Conservation (phyloP, 2,888 invertebrate genomes). For the Prionchulus punctatus region DNA sequence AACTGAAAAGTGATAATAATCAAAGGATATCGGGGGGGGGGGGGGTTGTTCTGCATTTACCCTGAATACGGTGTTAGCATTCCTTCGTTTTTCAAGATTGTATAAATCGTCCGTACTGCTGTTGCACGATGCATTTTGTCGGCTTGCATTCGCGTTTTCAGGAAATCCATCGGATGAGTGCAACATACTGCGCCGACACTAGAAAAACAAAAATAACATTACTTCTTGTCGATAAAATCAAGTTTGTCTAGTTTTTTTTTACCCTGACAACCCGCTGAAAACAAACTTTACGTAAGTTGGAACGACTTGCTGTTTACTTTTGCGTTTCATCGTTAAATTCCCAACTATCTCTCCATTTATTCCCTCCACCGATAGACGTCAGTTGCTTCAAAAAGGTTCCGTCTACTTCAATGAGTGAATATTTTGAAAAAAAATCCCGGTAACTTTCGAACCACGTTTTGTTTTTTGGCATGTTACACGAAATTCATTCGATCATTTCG, state of each 20-base stretch:
- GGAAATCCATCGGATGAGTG: not conserved
- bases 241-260: not conserved
- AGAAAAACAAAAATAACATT: not conserved
- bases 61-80: not conserved
- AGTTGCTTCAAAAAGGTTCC: too few relatives aligned
- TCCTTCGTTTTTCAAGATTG: not conserved
- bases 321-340: too few relatives aligned
- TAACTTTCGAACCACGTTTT: too few relatives aligned
- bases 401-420: too few relatives aligned
- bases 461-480: too few relatives aligned
- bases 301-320: too few relatives aligned
- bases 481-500: too few relatives aligned
- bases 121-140: not conserved
- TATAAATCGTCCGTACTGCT: not conserved
- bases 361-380: too few relatives aligned
- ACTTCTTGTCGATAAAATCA: not conserved
- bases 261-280: not conserved
- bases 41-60: not conserved
- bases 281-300: not conserved
- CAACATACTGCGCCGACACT: not conserved
- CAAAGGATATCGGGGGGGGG: too few relatives aligned
- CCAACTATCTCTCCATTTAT: too few relatives aligned
- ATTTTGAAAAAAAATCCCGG: too few relatives aligned
- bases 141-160: not conserved
- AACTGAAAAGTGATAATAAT: too few relatives aligned